Conservation (phyloP, 2,888 invertebrate genomes). For the Melikaiella ostensackeni region DNA sequence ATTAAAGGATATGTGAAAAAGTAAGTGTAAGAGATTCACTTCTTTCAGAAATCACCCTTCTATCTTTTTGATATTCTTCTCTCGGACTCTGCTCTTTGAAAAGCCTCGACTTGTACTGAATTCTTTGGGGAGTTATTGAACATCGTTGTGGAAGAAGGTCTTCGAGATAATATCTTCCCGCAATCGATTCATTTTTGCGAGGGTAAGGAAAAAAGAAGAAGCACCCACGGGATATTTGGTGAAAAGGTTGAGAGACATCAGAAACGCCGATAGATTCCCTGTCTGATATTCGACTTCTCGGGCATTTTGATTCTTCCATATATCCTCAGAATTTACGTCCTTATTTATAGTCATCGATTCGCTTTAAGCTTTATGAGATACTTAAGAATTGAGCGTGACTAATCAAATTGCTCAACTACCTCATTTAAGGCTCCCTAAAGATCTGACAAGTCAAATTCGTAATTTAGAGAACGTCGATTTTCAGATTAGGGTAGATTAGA, state of each 20-base stretch:
- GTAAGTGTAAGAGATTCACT: background rate
- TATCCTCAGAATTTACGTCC: background rate
- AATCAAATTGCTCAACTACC: background rate
- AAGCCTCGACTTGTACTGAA: conserved; percentile 1
- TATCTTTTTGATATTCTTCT: conserved; percentile 5
- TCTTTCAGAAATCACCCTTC: background rate
- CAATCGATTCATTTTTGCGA: conserved; percentile 14
- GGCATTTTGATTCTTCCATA: background rate
- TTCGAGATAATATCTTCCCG: conserved; percentile 5
- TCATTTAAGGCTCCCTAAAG: background rate
- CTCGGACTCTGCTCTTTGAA: background rate
- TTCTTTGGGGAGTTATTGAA: conserved; percentile 17
- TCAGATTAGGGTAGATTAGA: no score
- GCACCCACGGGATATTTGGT: background rate
- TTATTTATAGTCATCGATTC: background rate
- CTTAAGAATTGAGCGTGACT: conserved; percentile 18
- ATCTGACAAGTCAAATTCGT: background rate
- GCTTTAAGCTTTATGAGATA: background rate
- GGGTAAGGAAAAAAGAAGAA: background rate
- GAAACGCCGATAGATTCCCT: background rate
- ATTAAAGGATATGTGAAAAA: background rate
- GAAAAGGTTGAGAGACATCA: background rate
- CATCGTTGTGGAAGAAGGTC: background rate
- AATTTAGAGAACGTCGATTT: background rate
- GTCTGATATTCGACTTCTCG: background rate